A percentile compares a stretch with the other conserved stretches of the same genome.
Evolutionary conservation across 2,113 vertebrate species (phyloP).

Genomic region (Mesocricetus auratus): DNA sequence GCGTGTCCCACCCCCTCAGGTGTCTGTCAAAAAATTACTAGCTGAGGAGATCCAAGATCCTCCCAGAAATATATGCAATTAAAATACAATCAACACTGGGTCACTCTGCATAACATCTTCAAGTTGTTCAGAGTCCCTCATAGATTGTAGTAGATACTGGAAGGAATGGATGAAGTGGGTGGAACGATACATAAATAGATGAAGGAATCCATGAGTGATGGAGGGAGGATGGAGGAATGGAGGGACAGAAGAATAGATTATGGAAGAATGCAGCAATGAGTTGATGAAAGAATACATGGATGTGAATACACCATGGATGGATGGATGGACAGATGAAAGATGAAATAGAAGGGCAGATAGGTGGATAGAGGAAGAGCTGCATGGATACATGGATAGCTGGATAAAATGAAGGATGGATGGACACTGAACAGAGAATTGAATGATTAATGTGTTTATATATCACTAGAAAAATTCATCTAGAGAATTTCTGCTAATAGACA

Average conservation of each 20-base stretch:
- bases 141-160: not conserved
- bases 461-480: conserved; percentile 42
- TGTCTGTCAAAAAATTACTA: not conserved
- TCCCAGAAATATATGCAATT: not conserved
- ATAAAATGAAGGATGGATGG: not conserved
- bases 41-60: not conserved
- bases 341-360: too few relatives aligned
- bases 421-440: not conserved
- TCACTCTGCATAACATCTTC: not conserved
- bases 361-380: too few relatives aligned
- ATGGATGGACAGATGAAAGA: not conserved
- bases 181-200: too few relatives aligned
- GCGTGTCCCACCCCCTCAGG: not conserved
- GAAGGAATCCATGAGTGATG: not conserved
- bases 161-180: not conserved
- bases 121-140: not conserved
- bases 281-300: not conserved
- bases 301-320: not conserved
- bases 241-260: not conserved
- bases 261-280: not conserved
- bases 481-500: conserved; percentile 54
- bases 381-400: not conserved
- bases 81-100: not conserved
- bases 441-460: conserved; percentile 35
- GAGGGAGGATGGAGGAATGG: not conserved